phyloP scores from a whole-genome alignment of 2,113 vertebrate species.

The Puffinus mauretanicus region DNA sequence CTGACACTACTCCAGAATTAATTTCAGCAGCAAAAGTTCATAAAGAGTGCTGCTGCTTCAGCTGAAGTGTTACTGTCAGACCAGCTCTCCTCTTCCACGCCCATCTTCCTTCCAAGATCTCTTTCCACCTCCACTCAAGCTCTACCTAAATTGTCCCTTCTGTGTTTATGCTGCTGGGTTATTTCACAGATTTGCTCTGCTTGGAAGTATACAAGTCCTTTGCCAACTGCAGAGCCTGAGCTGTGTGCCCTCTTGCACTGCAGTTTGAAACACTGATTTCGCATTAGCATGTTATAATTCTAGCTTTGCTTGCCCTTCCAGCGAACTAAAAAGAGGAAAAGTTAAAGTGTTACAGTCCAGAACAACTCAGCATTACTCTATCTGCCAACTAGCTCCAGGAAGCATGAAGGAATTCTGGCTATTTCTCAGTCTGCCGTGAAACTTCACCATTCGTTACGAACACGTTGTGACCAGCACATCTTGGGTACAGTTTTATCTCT shows the following conservation, averaged over 20 bases:
- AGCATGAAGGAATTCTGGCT: background rate
- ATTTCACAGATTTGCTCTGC: background rate
- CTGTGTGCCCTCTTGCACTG: background rate
- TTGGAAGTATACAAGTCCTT: background rate
- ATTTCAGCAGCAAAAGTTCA: background rate
- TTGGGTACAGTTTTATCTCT: fast-evolving
- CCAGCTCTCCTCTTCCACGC: background rate
- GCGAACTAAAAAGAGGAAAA: background rate
- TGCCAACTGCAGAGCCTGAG: background rate
- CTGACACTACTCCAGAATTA: background rate
- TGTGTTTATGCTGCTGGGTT: background rate
- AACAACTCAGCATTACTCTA: background rate
- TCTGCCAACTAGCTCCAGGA: background rate
- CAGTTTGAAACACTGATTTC: background rate
- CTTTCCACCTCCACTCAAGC: background rate
- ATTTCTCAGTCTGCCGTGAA: background rate
- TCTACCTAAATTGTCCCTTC: background rate
- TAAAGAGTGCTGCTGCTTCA: background rate
- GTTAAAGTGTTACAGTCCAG: background rate
- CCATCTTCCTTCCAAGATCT: background rate
- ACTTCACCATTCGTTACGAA: background rate
- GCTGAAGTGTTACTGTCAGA: background rate
- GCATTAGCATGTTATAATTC: fast-evolving
- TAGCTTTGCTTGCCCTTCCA: background rate
- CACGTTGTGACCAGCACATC: background rate